These are phyloP conservation scores for Plestiodon gilberti DNA, from an alignment of 2,113 vertebrate genomes.

Conservation along the genomic window DNA sequence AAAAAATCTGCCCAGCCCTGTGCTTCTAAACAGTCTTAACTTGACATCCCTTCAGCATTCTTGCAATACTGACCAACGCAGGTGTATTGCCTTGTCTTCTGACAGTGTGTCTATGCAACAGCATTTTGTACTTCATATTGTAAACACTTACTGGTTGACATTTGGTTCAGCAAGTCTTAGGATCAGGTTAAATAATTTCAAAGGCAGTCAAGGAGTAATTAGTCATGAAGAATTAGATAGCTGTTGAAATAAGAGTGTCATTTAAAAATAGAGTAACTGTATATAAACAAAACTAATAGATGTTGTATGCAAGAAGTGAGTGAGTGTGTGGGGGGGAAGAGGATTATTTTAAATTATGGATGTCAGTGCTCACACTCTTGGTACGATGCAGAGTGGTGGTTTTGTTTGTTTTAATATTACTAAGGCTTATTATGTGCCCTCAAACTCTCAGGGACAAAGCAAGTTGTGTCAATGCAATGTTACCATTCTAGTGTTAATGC, in stretches of 20 bases:
- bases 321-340: not conserved
- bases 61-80: not conserved
- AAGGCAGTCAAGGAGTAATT: not conserved
- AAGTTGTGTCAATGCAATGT: not conserved
- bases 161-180: not conserved
- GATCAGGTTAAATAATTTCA: not conserved
- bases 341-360: not conserved
- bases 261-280: not conserved
- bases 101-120: not conserved
- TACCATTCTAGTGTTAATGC: not conserved
- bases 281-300: not conserved
- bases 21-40: not conserved
- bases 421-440: not conserved
- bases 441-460: not conserved
- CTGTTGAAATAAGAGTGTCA: not conserved
- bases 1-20: fast-evolving
- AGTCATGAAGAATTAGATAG: not conserved
- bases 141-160: not conserved
- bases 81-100: not conserved
- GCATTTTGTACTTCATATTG: not conserved
- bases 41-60: not conserved
- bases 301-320: fast-evolving
- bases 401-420: fast-evolving
- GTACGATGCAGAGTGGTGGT: not conserved
- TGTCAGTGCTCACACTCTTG: not conserved